Evolutionary conservation across 2,113 vertebrate genomes (phyloP), one percentile per base, ranked within the genome.

Genomic region (Prunella himalayana): DNA sequence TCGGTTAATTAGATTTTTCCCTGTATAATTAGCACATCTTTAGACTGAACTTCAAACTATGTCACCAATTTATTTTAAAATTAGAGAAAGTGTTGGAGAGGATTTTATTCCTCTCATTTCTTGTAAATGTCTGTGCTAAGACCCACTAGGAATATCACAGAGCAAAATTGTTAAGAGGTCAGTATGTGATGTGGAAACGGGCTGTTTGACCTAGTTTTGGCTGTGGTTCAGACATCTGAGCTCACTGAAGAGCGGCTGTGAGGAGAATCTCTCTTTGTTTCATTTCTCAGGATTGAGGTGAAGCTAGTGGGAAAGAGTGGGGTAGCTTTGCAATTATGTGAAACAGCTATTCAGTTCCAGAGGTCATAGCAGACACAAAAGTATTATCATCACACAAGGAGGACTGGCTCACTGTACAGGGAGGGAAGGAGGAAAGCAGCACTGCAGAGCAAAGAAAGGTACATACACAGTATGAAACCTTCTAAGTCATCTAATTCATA

Each of bases 1-100:
- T 95, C 16, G 0, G 86, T 97, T 98, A 97, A 98, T 97, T 97
- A 85, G 95, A 86, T 98, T 96, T 95, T 92, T 93, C 87, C 72
- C 94, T 93, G 94, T 96, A 97, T 96, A 97, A 97, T 97, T 97
- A 97, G 91, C 93, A 95, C 92, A 68, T 92, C 96, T 95, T 97
- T 89, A 94, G 95, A 93, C 78, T 97, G 96, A 97, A 95, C 94
- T 95, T 81, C 92, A 95, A 90, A 81, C 93, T 90, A 82, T 86
- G 79, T 96, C 93, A 96, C 91, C 49, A 80, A 75, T 96, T 93
- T 96, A 96, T 97, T 96, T 96, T 92, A 81, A 95, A 94, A 91
- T 90, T 92, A 88, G 47, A 90, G 77, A 76, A 96, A 95, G 85
- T 93, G 90, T 86, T 85, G 79, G 75, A 90, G 76, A 94, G 70